A percentile compares a stretch with the other conserved stretches of the same genome.
Evolutionary conservation across 2,113 vertebrate species (phyloP).

Genomic region (Corydoras maculifer): DNA sequence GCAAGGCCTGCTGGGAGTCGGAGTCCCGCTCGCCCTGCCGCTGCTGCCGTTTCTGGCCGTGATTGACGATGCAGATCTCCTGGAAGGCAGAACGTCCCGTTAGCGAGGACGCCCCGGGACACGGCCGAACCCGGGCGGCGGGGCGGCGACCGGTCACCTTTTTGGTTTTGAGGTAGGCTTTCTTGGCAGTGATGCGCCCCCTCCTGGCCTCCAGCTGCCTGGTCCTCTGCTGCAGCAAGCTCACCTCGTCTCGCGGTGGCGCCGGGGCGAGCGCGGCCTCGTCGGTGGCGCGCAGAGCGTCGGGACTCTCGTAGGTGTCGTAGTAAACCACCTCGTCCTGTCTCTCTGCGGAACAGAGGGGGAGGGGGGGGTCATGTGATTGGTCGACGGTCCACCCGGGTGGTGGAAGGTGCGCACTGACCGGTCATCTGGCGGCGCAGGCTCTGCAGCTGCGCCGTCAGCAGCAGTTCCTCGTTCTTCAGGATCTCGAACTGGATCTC

Average conservation of each 20-base stretch:
- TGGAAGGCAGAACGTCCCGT: constrained; percentile 43
- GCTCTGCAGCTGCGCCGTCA: constrained; percentile 90
- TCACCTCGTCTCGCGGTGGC: constrained; percentile 77
- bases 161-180: constrained; percentile 98
- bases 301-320: constrained; percentile 91
- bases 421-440: constrained; percentile 88
- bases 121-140: too few relatives aligned
- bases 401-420: constrained; percentile 44
- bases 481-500: constrained; percentile 94
- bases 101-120: too few relatives aligned
- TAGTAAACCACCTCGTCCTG: constrained; percentile 96
- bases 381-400: too few relatives aligned
- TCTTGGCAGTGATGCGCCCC: constrained; percentile 93
- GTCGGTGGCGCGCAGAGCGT: constrained; percentile 86
- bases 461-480: constrained; percentile 88
- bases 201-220: constrained; percentile 89
- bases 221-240: constrained; percentile 81
- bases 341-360: constrained; percentile 49
- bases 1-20: constrained; percentile 58
- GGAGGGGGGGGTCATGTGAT: neutral
- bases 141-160: constrained; percentile 66
- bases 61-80: constrained; percentile 92
- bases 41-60: constrained; percentile 84
- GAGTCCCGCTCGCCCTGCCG: constrained; percentile 64
- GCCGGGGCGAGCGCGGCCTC: constrained; percentile 61